Evolutionary conservation across 35 echinoderm and acorn worm species (phyloP), one percentile per base, ranked within the genome.

Genomic region (Stichopus chloronotus): DNA sequence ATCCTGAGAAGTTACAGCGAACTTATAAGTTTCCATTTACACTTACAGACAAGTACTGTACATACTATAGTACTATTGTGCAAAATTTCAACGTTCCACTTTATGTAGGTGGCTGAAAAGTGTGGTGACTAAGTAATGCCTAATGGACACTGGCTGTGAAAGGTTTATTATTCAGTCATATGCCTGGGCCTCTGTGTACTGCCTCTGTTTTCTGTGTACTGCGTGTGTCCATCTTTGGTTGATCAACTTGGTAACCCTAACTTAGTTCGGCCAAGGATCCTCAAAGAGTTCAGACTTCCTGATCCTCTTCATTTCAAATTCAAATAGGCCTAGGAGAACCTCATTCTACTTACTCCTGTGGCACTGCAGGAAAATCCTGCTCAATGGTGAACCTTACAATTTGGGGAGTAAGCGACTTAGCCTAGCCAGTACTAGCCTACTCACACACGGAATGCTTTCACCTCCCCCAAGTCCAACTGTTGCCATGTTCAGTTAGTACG

Each of bases 371-470:
- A 71, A 2, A 71, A 71, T n/a, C 65, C 11, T n/a, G 11, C 11
- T 71, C n/a, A 13, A 11, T 4, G 65, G 11, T 71, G n/a, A n/a
- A n/a, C 65, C 65, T n/a, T 71, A 71, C 63, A 71, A 71, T n/a
- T 71, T 71, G 11, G 65, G 65, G 11, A 71, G 0, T 30, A 78
- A 22, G 6, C 7, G n/a, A 30, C 76, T 30, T 30, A 30, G 76
- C 10, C 76, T 8, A 78, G 19, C 19, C 25, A 7, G n/a, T 7
- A 20, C 25, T n/a, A 57, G 30, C 54, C 6, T 58, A 57, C 82
- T 85, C 57, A 85, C 82, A 58, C 82, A 85, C 58, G 82, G 82
- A 85, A 85, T 85, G 82, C 82, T 85, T 85, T 85, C 82, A 58
- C 82, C 82, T 85, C 82, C 82, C 22, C 54, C 19, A 7, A 85